Evolutionary conservation across 2,888 invertebrate species (phyloP).

Genomic region (Drosophila kambysellisi): DNA sequence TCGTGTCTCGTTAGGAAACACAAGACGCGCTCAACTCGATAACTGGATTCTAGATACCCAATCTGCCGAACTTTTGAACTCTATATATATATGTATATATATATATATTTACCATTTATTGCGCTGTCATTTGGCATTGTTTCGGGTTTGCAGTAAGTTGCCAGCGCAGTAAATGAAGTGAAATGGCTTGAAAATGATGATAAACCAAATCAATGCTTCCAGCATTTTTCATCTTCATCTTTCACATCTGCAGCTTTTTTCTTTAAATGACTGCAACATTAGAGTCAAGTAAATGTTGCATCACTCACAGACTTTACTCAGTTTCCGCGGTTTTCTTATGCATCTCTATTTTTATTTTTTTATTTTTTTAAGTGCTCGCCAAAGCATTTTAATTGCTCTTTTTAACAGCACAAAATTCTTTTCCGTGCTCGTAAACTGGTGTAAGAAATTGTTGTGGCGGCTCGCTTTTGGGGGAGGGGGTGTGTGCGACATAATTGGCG

Average conservation of each 20-base stretch:
- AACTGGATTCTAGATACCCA: background rate
- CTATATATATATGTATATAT: too few species aligned
- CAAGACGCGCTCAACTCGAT: background rate
- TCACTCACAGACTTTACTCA: conserved; percentile 8
- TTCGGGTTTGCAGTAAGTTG: conserved; percentile 42
- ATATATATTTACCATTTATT: conserved; percentile 50
- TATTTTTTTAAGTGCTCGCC: background rate
- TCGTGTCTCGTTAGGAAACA: background rate
- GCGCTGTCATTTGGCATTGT: conserved; percentile 65
- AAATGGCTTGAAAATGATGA: conserved; percentile 72
- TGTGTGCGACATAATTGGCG: conserved; percentile 63
- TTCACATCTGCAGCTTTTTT: background rate
- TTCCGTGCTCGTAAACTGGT: conserved; percentile 67
- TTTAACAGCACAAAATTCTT: conserved; percentile 26
- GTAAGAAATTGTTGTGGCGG: conserved; percentile 57
- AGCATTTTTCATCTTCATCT: conserved; percentile 11
- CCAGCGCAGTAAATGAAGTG: conserved; percentile 72
- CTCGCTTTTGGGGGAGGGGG: conserved; percentile 5
- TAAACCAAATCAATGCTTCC: conserved; percentile 69
- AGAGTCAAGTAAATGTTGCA: conserved; percentile 25
- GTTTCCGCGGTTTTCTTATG: conserved; percentile 22
- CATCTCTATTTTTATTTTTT: conserved; percentile 9
- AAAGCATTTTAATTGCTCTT: conserved; percentile 33
- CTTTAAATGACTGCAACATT: conserved; percentile 8
- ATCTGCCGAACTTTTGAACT: conserved; percentile 34